Base-by-base conservation (phyloP, 2,113 vertebrate genomes). In the Caracal caracal region DNA sequence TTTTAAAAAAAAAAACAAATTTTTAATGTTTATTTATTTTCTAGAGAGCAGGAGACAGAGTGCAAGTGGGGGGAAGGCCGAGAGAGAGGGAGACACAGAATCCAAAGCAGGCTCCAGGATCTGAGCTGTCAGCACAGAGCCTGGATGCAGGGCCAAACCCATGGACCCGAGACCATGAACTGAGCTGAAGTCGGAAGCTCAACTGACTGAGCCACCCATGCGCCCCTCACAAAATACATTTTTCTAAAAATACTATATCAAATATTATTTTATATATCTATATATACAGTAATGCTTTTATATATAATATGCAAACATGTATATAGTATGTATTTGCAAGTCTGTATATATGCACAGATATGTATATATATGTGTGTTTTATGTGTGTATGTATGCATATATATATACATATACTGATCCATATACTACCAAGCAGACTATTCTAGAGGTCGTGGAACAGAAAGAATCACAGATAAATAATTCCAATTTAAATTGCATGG, bases 341-440 rank as follows among this genome's bases (percentile, higher is more conserved):
- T 66, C 7, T 56, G 47, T 30, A 6, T 15, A 85, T 26, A 33
- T 28, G n/a, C 30, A 6, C 30, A 26, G 5, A 68, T 1, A 43
- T 37, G 19, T 12, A 0, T 80, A 24, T 1, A 20, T 11, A 17
- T 79, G 22, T 26, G 6, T 70, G 65, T 76, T 28, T 24, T 12
- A 2, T 66, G 4, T 33, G 3, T 47, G 6, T 26, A 2, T 53
- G 1, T 17, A 61, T 12, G 9, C 9, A 51, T 4, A 24, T 4
- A 33, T 4, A 33, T 8, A 66, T n/a, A 40, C 1, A 68, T 59
- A 26, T 19, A 12, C 9, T 81, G 3, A 63, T 43, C 30, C 71
- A 37, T 37, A 16, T 1, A 47, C 19, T 56, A 92, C 16, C 26
- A 73, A 5, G 5, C 11, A 88, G 9, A 6, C 33, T 80, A 28